Evolutionary conservation across 2,888 invertebrate species (phyloP), one percentile per base, ranked within the genome.

Genomic region (Coelinius sp.): DNA sequence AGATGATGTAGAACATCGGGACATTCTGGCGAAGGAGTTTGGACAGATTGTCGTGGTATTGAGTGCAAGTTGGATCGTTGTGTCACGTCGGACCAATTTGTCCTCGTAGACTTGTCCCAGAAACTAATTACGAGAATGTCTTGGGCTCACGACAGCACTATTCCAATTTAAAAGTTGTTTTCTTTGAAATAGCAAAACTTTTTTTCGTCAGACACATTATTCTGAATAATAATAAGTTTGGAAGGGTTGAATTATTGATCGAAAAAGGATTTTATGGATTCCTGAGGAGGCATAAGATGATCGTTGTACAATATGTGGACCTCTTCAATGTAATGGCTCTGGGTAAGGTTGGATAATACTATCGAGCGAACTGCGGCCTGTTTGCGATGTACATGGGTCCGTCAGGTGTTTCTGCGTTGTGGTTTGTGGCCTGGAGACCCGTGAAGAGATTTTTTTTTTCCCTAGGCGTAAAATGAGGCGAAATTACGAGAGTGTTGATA

Each of bases 21-120:
- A 7, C 17, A 59, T 35, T 17, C 31, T 27, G 56, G 20, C 17
- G 35, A 14, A 17, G 59, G n/a, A 59, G 10, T 59, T 35, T 35
- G 35, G 59, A 59, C 59, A 25, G 31, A 59, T 59, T 59, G 59
- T 59, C 59, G 14, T 59, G 31, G 59, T 59, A 59, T 59, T 59
- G 59, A 35, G 17, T 35, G 35, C 59, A 59, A 59, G 31, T 59
- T 59, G 35, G 46, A 17, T 59, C 59, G 59, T 59, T 59, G 31
- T 31, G 35, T 59, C 59, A 59, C 59, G 59, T 59, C 59, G 17
- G 22, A 20, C 59, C 59, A 59, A 59, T 59, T 59, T 59, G 59
- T 59, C 59, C 35, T 59, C 59, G 59, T 31, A 35, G 35, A 59
- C 31, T 59, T 35, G 59, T 6, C 59, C 20, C 59, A n/a, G 35